Base-by-base conservation (phyloP, 2,888 invertebrate genomes). In the Euproctis similis region DNA sequence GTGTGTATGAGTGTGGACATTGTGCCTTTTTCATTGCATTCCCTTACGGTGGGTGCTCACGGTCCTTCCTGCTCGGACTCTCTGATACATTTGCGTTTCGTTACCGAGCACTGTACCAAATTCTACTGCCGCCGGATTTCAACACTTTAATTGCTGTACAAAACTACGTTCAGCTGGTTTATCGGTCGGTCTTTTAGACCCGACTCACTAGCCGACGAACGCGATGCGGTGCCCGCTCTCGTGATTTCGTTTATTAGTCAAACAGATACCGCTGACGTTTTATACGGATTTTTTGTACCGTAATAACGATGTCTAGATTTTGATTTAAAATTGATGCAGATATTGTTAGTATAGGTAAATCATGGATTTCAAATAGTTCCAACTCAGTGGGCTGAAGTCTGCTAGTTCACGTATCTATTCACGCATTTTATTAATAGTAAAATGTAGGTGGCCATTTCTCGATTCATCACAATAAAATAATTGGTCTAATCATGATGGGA, bases 11-110 rank as follows among this genome's bases (percentile, higher is more conserved):
- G 65, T 72, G 80, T 77, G 80, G 80, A 81, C 80, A 77, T 74
- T 68, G 67, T 72, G 70, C 76, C 74, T 80, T 78, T 82, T 82
- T 82, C 81, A 81, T 81, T 77, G 70, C 82, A 82, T 82, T 78
- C 82, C 80, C 70, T 81, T 69, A 67, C 80, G 82, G 71, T 71
- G 63, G 76, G 56, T 71, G 61, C 61, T 34, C 50, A 44, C 49
- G 50, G 49, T 34, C 4, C 7, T n/a, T n/a, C n/a, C n/a, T n/a
- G n/a, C n/a, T 12, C 24, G 28, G 39, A 34, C 53, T 66, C 52
- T 60, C 61, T 61, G 64, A 62, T 53, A 46, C 48, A 40, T 68
- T 71, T 71, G 70, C 78, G 75, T 77, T 80, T 78, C n/a, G 75
- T 73, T 69, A 68, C 75, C 69, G 68, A 48, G 58, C 53, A 56